These are phyloP conservation scores for Atrina japonica DNA, from an alignment of 2,888 invertebrate genomes.

Conservation along the genomic window DNA sequence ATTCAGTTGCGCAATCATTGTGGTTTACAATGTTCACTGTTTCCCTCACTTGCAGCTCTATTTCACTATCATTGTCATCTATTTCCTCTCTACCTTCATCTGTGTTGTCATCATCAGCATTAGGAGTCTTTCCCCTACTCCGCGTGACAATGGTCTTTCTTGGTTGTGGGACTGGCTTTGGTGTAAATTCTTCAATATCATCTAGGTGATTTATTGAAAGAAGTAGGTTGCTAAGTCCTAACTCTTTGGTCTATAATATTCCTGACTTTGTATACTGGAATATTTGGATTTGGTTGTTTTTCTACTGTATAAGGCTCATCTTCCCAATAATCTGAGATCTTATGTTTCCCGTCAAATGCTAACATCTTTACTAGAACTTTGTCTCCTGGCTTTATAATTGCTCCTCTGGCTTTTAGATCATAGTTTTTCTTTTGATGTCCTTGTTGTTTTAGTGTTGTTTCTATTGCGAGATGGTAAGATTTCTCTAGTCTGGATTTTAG, in stretches of 20 bases:
- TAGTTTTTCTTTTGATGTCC: too few relatives aligned
- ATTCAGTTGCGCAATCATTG: too few relatives aligned
- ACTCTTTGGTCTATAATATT: neutral
- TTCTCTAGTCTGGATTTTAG: neutral
- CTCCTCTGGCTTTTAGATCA: neutral
- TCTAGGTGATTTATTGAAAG: neutral
- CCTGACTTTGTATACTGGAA: neutral
- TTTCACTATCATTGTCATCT: too few relatives aligned
- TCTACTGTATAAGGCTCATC: too few relatives aligned
- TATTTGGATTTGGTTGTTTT: neutral
- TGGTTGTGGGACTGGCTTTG: neutral
- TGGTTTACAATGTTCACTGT: too few relatives aligned
- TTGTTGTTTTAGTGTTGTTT: neutral
- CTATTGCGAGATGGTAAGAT: neutral
- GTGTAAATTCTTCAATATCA: neutral
- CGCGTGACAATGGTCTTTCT: too few relatives aligned
- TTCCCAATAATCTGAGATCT: too few relatives aligned
- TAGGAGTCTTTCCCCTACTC: too few relatives aligned
- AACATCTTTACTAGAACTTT: neutral
- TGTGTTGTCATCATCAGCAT: too few relatives aligned
- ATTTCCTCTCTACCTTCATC: too few relatives aligned
- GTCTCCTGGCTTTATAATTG: neutral
- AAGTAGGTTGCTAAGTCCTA: neutral
- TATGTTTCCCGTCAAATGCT: conserved; percentile 23
- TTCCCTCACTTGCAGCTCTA: too few relatives aligned